phyloP scores from a whole-genome alignment of 2,113 vertebrate genomes.

The Otis tarda region DNA sequence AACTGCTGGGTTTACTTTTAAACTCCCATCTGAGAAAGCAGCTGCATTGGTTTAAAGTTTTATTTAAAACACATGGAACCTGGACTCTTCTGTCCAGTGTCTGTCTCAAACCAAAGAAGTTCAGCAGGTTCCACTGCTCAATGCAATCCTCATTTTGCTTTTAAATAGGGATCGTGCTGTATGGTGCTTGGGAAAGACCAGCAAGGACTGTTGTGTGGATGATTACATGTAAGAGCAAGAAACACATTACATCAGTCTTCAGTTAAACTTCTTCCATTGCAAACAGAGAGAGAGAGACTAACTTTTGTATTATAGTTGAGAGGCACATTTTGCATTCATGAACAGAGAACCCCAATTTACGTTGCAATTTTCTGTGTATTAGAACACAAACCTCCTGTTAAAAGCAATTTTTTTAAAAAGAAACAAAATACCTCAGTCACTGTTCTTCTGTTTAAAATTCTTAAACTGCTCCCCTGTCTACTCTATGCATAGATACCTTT shows the following conservation, averaged over 20 bases:
- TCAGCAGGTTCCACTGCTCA: not conserved
- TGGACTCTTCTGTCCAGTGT: not conserved
- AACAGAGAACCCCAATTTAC: not conserved
- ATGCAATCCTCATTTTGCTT: not conserved
- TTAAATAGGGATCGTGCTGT: not conserved
- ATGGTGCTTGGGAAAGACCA: not conserved
- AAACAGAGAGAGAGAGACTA: not conserved
- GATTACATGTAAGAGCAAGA: not conserved
- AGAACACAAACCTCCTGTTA: not conserved
- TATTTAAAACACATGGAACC: not conserved
- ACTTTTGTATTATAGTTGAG: not conserved
- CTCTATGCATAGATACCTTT: not conserved
- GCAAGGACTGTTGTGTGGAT: not conserved
- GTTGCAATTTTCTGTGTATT: not conserved
- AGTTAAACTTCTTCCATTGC: not conserved
- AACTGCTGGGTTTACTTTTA: not conserved
- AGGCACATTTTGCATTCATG: constrained; percentile 24
- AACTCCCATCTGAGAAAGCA: not conserved
- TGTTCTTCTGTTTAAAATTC: not conserved
- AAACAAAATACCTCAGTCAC: not conserved
- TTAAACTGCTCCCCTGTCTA: not conserved
- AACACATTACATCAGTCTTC: not conserved
- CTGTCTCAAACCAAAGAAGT: not conserved
- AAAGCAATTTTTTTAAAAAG: not conserved
- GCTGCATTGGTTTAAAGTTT: constrained; percentile 1